phyloP scores from a whole-genome alignment of 2,113 vertebrate species.

The Aplodontia rufa region DNA sequence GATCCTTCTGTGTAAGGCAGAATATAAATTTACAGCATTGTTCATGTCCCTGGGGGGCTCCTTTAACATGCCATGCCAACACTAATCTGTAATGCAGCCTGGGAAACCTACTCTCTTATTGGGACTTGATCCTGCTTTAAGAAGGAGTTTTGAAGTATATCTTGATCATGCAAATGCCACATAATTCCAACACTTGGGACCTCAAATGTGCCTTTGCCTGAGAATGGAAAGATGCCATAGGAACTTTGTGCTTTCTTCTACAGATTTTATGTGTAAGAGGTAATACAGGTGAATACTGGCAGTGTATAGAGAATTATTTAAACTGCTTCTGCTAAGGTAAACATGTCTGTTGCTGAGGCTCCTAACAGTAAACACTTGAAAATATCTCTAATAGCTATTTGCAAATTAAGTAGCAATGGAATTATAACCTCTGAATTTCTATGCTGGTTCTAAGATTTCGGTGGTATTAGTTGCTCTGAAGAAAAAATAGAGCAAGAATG shows the following conservation, averaged over 20 bases:
- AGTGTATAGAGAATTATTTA: not conserved
- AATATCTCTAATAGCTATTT: not conserved
- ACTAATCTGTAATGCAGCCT: not conserved
- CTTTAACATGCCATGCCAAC: not conserved
- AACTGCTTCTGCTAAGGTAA: not conserved
- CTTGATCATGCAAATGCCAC: not conserved
- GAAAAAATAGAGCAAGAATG: not conserved
- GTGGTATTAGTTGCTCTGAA: not conserved
- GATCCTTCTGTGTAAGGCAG: not conserved
- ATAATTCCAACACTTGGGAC: not conserved
- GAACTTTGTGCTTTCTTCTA: not conserved
- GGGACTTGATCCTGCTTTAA: not conserved
- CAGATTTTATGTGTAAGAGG: not conserved
- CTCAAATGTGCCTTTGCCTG: not conserved
- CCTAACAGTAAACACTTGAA: not conserved
- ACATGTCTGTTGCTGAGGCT: not conserved
- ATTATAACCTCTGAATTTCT: not conserved
- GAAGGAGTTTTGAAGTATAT: not conserved
- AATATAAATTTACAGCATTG: not conserved
- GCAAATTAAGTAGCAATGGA: not conserved
- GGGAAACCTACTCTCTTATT: not conserved
- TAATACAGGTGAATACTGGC: not conserved
- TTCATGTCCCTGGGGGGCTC: not conserved
- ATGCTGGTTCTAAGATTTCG: not conserved
- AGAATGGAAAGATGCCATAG: not conserved